These are phyloP conservation scores for Drosophila repleta DNA, from an alignment of 1,140 invertebrate species.

Conservation along the genomic window DNA sequence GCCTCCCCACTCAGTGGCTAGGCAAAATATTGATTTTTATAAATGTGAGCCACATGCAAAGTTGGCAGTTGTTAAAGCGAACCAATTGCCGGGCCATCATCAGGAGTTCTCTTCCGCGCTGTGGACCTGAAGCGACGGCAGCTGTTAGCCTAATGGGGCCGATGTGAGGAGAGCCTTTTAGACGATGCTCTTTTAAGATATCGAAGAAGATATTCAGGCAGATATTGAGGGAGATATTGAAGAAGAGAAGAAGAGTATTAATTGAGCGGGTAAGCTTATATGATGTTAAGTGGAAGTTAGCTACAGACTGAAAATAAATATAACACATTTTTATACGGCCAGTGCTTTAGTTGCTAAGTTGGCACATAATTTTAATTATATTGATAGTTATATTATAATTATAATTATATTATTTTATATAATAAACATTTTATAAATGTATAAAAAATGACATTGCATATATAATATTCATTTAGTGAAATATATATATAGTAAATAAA, in stretches of 20 bases:
- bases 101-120: background rate
- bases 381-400: no score
- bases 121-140: background rate
- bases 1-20: slow-evolving; percentile 22
- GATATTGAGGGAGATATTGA: background rate
- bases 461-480: no score
- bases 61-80: slow-evolving; percentile 76
- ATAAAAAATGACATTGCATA: no score
- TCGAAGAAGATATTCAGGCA: background rate
- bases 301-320: no score
- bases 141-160: background rate
- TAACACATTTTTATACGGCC: background rate
- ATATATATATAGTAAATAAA: no score
- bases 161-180: slow-evolving; percentile 1
- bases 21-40: slow-evolving; percentile 76
- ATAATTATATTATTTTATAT: no score
- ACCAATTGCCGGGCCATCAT: slow-evolving; percentile 35
- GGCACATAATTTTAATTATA: no score
- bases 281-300: background rate
- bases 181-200: background rate
- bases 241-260: background rate
- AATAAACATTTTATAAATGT: no score
- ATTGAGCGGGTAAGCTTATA: background rate
- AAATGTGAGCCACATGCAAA: slow-evolving; percentile 75
- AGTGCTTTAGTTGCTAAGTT: no score